A percentile compares a stretch with the other conserved stretches of the same genome.
These are phyloP conservation scores for Cheirogaleus medius DNA, from an alignment of 2,113 vertebrate species.

Conservation along the genomic window DNA sequence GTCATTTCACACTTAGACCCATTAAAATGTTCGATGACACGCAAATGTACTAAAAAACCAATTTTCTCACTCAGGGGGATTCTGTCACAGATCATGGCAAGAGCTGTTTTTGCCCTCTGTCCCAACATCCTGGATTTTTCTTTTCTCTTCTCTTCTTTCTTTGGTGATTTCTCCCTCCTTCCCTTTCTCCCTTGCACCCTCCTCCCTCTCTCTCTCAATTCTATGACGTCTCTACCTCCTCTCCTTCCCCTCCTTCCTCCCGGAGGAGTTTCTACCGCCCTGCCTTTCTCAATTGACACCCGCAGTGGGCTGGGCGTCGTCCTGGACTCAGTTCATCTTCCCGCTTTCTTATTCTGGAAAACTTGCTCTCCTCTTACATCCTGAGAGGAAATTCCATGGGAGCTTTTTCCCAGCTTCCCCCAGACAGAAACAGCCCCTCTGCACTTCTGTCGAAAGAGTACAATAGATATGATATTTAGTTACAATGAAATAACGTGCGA, in stretches of 20 bases:
- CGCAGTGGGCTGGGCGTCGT: neutral
- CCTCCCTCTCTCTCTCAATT: neutral
- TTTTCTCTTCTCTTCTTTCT: neutral
- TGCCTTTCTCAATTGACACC: neutral
- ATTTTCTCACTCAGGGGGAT: neutral
- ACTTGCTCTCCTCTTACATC: neutral
- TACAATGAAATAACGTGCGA: neutral
- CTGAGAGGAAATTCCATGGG: neutral
- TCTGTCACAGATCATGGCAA: neutral
- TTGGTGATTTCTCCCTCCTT: neutral
- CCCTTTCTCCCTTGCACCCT: neutral
- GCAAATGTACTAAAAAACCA: neutral
- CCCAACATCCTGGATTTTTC: neutral
- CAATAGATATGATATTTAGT: neutral
- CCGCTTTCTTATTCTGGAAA: neutral
- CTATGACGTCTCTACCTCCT: neutral
- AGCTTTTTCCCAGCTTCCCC: neutral
- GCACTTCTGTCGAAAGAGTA: neutral
- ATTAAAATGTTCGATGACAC: neutral
- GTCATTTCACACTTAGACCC: neutral
- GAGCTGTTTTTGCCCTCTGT: neutral
- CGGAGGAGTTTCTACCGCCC: neutral
- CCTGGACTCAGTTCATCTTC: neutral
- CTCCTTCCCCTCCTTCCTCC: neutral
- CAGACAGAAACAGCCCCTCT: neutral